Base-by-base conservation (phyloP, 53 echinoderm and acorn worm species). In the Paracentrotus lividus region DNA sequence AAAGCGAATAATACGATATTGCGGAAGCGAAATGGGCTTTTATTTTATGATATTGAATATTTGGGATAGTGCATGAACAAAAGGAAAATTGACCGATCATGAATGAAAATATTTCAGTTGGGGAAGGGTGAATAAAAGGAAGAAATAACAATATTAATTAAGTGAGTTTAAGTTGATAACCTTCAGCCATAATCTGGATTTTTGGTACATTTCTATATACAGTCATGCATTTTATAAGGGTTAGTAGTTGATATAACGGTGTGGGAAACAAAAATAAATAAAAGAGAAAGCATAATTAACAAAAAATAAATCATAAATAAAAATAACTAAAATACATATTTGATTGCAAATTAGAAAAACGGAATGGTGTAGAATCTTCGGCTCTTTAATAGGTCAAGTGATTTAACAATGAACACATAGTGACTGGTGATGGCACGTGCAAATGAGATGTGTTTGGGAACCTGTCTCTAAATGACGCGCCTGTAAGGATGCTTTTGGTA, bases 81-180 rank as follows among this genome's bases (percentile, higher is more conserved):
- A 21, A 45, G 89, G 9, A 9, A 88, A 89, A 26, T 60, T 42
- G 87, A 55, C 40, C 57, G 66, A 89, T 64, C 45, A 64, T 89
- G 89, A 64, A 56, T 89, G 59, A 89, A 88, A 85, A 88, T 64
- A 89, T 43, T 64, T 60, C 89, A 89, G 43, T 60, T 43, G 24
- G 72, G 89, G 64, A 89, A n/a, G 89, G 89, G 65, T 89, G 89
- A 89, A 89, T 89, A 64, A 89, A 64, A 89, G 89, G 66, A 89
- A 89, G 89, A 89, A 89, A 89, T 89, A 89, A 89, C 64, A 89
- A 89, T 89, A 86, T 86, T 86, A 89, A 61, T 89, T 15, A 38
- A 44, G 89, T 89, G 89, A 89, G 89, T 45, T 89, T 65, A 65
- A 34, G 64, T 60, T 89, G 44, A 89, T 44, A 43, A 56, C 34